Percentiles rank a stretch among this genome's conserved stretches.
phyloP scores from a whole-genome alignment of 2,888 invertebrate species.

The Himalopsyche japonica region DNA sequence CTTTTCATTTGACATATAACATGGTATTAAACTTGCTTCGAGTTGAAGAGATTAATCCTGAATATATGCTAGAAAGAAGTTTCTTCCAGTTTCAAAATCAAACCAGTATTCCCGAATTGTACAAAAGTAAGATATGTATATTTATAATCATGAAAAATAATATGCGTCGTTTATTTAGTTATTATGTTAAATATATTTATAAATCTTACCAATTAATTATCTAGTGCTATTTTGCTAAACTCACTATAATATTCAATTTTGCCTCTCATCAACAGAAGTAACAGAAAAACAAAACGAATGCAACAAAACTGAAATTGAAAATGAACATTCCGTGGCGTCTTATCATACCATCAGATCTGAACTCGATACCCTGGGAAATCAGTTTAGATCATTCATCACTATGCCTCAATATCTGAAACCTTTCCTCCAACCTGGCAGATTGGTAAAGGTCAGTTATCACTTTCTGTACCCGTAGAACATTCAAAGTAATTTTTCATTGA shows the following conservation, averaged over 20 bases:
- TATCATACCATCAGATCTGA: slow-evolving; percentile 87
- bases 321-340: slow-evolving; percentile 76
- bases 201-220: background rate
- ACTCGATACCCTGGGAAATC: slow-evolving; percentile 71
- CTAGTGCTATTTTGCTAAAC: background rate
- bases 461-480: background rate
- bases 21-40: slow-evolving; percentile 96
- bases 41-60: slow-evolving; percentile 99
- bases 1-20: slow-evolving; percentile 98
- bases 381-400: slow-evolving; percentile 80
- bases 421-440: slow-evolving; percentile 91
- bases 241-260: background rate
- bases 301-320: slow-evolving; percentile 66
- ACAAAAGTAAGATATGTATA: slow-evolving; percentile 68
- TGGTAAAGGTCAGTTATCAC: slow-evolving; percentile 73
- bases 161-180: too few relatives aligned
- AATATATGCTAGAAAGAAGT: slow-evolving; percentile 97
- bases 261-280: slow-evolving; percentile 57
- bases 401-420: slow-evolving; percentile 88
- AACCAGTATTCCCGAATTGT: slow-evolving; percentile 86
- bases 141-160: too few relatives aligned
- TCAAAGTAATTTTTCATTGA: background rate
- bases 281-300: slow-evolving; percentile 68
- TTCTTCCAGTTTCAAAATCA: slow-evolving; percentile 99
- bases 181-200: background rate